Evolutionary conservation across 2,797 vertebrate species (phyloP).

Genomic region (Argentina silus): DNA sequence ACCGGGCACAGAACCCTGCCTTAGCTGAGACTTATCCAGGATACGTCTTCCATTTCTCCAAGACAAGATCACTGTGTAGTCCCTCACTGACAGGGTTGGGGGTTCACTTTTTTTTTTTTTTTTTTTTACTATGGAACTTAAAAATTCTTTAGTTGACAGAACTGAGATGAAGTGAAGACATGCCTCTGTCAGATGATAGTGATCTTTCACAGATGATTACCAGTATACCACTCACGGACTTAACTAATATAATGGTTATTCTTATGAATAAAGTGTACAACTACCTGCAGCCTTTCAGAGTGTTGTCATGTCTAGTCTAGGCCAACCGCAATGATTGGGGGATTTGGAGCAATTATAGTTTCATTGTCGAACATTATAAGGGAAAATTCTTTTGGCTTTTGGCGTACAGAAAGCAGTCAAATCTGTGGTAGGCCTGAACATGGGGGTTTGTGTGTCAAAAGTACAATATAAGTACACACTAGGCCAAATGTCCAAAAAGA

Average conservation of each 20-base stretch:
- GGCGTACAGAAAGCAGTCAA: conserved; percentile 47
- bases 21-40: not conserved
- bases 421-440: conserved; percentile 33
- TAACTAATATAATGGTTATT: conserved; percentile 72
- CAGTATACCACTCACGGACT: conserved; percentile 57
- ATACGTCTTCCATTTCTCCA: not conserved
- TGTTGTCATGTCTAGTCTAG: conserved; percentile 78
- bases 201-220: conserved; percentile 58
- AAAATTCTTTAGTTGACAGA: not conserved
- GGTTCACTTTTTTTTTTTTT: not conserved
- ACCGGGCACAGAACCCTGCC: conserved; percentile 43
- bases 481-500: no score
- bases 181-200: conserved; percentile 61
- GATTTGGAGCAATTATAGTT: conserved; percentile 64
- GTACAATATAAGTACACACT: no score
- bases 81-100: not conserved
- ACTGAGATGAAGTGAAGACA: conserved; percentile 47
- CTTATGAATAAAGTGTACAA: conserved; percentile 72
- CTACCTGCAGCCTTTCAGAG: conserved; percentile 70
- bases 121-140: not conserved
- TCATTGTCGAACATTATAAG: conserved; percentile 66
- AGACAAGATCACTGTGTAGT: no score
- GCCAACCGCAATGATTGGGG: conserved; percentile 66
- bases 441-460: conserved; percentile 55
- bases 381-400: conserved; percentile 72